These are phyloP conservation scores for Sorex maritimensis DNA, from an alignment of 2,797 vertebrate genomes.

Conservation along the genomic window DNA sequence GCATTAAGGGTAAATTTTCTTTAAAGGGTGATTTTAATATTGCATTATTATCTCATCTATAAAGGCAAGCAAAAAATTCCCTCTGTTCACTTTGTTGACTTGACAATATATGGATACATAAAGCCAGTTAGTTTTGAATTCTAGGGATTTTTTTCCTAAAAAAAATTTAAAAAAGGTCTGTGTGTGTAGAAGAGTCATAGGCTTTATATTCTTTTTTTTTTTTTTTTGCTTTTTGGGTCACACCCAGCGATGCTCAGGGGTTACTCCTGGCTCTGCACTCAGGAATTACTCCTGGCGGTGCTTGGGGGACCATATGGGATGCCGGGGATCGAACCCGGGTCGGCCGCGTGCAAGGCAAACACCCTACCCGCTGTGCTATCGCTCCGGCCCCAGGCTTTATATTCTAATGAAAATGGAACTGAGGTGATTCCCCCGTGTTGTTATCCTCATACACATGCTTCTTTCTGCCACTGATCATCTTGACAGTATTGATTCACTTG, in stretches of 20 bases:
- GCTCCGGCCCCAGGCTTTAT: too few relatives aligned
- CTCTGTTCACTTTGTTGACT: constrained; percentile 58
- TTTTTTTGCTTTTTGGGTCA: too few relatives aligned
- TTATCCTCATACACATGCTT: background rate
- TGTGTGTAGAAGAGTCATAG: background rate
- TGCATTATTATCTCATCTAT: constrained; percentile 48
- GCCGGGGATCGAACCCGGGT: too few relatives aligned
- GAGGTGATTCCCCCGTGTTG: background rate
- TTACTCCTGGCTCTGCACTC: too few relatives aligned
- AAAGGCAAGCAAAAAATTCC: constrained; percentile 51
- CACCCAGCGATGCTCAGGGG: too few relatives aligned
- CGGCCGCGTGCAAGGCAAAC: too few relatives aligned
- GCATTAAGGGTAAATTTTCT: constrained; percentile 48
- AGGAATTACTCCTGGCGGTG: too few relatives aligned
- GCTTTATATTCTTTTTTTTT: constrained; percentile 36
- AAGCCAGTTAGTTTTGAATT: constrained; percentile 63
- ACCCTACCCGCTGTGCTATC: too few relatives aligned
- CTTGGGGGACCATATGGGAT: too few relatives aligned
- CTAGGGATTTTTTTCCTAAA: background rate
- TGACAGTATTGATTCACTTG: constrained; percentile 7
- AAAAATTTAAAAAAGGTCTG: too few relatives aligned
- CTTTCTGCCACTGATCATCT: background rate
- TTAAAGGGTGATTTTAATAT: constrained; percentile 41
- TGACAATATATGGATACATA: constrained; percentile 50
- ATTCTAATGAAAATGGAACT: background rate